Conservation (phyloP, 2,113 vertebrate species). For the Cryptoleucopteryx plumbea region DNA sequence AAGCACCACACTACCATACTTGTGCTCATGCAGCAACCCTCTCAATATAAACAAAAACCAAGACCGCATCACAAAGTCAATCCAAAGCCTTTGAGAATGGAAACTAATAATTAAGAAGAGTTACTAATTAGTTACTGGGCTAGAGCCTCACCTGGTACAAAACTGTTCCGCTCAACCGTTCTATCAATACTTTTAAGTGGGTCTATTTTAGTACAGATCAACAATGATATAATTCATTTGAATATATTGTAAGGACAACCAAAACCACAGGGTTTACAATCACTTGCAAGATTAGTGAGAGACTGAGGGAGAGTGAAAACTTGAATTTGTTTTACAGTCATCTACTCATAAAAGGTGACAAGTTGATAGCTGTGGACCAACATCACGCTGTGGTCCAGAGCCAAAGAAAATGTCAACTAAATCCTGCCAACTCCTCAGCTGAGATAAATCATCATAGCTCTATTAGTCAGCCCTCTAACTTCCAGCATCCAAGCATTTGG, state of each 20-base stretch:
- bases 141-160: neutral
- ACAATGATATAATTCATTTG: neutral
- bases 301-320: neutral
- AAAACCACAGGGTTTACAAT: neutral
- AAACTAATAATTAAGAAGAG: neutral
- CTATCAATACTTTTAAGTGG: neutral
- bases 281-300: neutral
- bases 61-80: neutral
- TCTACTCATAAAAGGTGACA: constrained; percentile 1
- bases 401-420: constrained; percentile 15
- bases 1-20: neutral
- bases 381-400: neutral
- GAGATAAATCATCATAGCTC: constrained; percentile 24
- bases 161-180: neutral
- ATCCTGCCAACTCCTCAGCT: neutral
- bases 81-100: neutral
- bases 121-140: neutral
- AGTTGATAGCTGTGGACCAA: constrained; percentile 2
- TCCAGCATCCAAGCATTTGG: neutral
- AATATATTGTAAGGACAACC: neutral
- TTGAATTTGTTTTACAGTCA: constrained; percentile 9
- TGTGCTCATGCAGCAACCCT: neutral
- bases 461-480: neutral
- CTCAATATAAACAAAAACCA: neutral
- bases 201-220: neutral